Evolutionary conservation across 2,797 vertebrate genomes (phyloP), one percentile per base, ranked within the genome.

Genomic region (Artibeus lituratus): DNA sequence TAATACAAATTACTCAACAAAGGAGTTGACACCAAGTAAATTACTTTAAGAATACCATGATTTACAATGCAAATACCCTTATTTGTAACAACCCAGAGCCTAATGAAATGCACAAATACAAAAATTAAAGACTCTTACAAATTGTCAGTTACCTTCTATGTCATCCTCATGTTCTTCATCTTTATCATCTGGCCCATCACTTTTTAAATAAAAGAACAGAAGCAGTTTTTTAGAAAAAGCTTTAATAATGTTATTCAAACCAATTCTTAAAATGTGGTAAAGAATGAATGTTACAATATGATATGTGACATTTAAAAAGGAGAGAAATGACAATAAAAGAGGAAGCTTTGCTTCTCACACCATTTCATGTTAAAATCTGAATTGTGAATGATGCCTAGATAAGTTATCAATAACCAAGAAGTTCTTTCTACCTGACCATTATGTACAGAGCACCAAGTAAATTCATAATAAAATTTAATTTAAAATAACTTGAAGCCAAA

Each of bases 131-230:
- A 70, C 7, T 57, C 21, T 49, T 77, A 69, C 47, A 78, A 90
- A 93, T 0, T 62, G 72, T 84, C 29, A 85, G 24, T 98, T 98
- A 99, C 99, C 99, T 97, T 99, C 99, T 93, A 98, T 97, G 94
- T 98, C 98, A 84, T 99, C 99, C 97, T 99, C 99, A 94, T 98
- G 98, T 53, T 99, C 99, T 9, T 99, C 98, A 94, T 99, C 99
- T 98, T 99, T 99, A 95, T 99, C 99, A 97, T 99, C 99, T 19
- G 98, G 97, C 77, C 98, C 98, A 98, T 99, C 99, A 97, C 99
- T 99, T 98, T 98, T 78, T 67, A 85, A 87, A 90, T 49, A 95
- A 94, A 97, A 89, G 19, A 70, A 76, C 91, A 98, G 80, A 80
- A 92, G 94, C 21, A 88, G 87, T 97, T 87, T 59, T 57, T 57